phyloP scores from a whole-genome alignment of 2,113 vertebrate species.

The Orthochromis indermauri region DNA sequence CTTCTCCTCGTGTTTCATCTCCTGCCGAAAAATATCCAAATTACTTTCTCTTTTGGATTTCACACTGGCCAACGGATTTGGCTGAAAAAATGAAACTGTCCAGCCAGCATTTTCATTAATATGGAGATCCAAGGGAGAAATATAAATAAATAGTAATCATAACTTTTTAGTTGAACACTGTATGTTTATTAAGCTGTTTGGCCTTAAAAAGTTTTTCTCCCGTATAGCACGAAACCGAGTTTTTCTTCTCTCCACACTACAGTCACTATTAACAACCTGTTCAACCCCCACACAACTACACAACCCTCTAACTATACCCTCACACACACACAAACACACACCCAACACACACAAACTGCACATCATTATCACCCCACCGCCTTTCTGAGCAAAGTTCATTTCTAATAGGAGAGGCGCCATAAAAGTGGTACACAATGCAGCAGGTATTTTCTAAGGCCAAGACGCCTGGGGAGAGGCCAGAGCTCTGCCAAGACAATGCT shows the following conservation, averaged over 20 bases:
- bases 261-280: not conserved
- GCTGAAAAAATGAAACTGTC: not conserved
- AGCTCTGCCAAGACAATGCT: not conserved
- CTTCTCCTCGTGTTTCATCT: not conserved
- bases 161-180: not conserved
- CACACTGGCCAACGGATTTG: not conserved
- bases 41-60: not conserved
- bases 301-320: not conserved
- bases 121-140: not conserved
- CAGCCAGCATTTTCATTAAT: not conserved
- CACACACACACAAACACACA: not conserved
- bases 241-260: not conserved
- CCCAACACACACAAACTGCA: not conserved
- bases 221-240: not conserved
- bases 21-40: not conserved
- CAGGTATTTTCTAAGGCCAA: not conserved
- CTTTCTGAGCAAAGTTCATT: conserved; percentile 47
- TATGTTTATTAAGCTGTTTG: not conserved
- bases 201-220: not conserved
- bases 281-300: not conserved
- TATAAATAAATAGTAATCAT: not conserved
- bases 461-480: not conserved
- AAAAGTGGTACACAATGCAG: conserved; percentile 8
- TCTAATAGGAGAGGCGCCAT: not conserved
- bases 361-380: not conserved